These are phyloP conservation scores for Drosophila lacteicornis DNA, from an alignment of 1,140 invertebrate genomes.

Conservation along the genomic window DNA sequence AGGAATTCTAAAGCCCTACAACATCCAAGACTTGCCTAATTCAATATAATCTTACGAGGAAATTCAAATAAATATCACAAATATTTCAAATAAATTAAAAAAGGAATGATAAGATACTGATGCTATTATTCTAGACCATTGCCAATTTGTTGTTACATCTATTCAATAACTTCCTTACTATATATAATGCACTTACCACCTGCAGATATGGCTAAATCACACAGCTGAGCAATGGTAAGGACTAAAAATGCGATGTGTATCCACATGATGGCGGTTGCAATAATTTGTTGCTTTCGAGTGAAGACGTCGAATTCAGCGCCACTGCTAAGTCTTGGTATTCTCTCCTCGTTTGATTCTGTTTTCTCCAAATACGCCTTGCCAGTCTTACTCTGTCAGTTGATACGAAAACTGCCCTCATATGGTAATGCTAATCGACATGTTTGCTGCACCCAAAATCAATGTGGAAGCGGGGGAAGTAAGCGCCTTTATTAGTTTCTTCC, in stretches of 20 bases:
- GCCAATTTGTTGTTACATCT: too few species aligned
- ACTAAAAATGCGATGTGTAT: constrained; percentile 49
- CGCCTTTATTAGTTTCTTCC: constrained; percentile 19
- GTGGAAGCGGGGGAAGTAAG: constrained; percentile 13
- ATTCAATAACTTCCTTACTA: too few species aligned
- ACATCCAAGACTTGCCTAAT: constrained; percentile 7
- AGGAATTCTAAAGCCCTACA: constrained; percentile 91
- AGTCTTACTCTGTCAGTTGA: constrained; percentile 21
- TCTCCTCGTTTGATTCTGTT: constrained; percentile 38
- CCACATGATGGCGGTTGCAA: constrained; percentile 67
- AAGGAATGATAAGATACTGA: too few species aligned
- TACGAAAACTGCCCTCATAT: constrained; percentile 34
- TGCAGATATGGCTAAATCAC: constrained; percentile 58
- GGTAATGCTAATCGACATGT: constrained; percentile 23
- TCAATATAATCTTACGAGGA: too few species aligned
- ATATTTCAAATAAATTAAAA: too few species aligned
- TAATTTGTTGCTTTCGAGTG: constrained; percentile 28
- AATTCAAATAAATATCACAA: too few species aligned
- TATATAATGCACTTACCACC: constrained; percentile 58
- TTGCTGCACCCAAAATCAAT: constrained; percentile 11
- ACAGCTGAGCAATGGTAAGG: constrained; percentile 65
- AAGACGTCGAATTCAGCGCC: constrained; percentile 35
- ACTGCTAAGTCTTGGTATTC: constrained; percentile 44
- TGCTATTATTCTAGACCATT: too few species aligned
- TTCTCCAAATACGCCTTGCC: constrained; percentile 21